Base-by-base conservation (phyloP, 1,140 invertebrate genomes). In the Cyclargus thomasi region DNA sequence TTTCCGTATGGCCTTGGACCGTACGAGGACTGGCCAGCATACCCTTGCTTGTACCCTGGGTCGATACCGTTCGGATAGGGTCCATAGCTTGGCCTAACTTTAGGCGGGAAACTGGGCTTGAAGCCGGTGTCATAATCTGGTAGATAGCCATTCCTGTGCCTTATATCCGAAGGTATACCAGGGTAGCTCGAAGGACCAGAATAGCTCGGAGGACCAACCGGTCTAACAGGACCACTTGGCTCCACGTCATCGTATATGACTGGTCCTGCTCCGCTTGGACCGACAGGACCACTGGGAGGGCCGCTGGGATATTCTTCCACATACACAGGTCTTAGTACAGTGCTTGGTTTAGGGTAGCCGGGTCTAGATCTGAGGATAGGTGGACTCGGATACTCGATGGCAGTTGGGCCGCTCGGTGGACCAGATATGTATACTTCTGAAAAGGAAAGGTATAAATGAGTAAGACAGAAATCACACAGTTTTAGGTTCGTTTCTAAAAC, bases 351-450 rank as follows among this genome's bases (percentile, higher is more conserved):
- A 23, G 18, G 62, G 64, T 63, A 70, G 14, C 53, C 16, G 47
- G 70, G 67, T 18, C 29, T 11, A 47, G 39, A 47, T 16, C 39
- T 47, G 39, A 47, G 10, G 39, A 63, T 67, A 10, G 73, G 70
- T 17, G 64, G 64, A 65, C 62, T 62, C 17, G 64, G 64, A 65
- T 67, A 67, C 17, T 59, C 55, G 21, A 21, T 5, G 10, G 20
- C 55, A 11, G 18, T 20, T 17, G 73, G 68, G 21, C 76, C 77
- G 16, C 77, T 80, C n/a, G 81, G 80, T 17, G 83, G 79, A n/a
- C 72, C 69, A 6, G 76, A 68, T 57, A 77, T 70, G 53, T 80
- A 82, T 1, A 75, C 70, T 69, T 78, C 83, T 83, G 76, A 17
- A 74, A 78, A 69, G 35, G 64, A 29, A 29, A 6, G 2, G 6